Conservation (phyloP, 2,888 invertebrate genomes). For the Spisula subtruncata region DNA sequence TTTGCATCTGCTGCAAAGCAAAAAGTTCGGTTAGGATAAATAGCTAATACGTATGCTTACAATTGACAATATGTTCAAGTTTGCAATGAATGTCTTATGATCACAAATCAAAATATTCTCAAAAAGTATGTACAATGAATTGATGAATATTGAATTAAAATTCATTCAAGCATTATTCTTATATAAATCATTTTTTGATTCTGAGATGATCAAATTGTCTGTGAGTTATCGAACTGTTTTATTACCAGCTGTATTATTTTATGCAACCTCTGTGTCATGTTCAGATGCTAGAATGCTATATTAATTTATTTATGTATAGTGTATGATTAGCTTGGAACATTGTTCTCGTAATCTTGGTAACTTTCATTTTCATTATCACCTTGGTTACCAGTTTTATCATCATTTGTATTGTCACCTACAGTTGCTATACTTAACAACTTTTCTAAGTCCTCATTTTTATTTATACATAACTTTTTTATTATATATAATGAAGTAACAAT, state of each 20-base stretch:
- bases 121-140: too few species aligned
- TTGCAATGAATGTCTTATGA: slow-evolving; percentile 15
- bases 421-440: too few species aligned
- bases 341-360: background rate
- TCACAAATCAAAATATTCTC: slow-evolving; percentile 3
- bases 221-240: too few species aligned
- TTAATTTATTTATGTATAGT: background rate
- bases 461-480: too few species aligned
- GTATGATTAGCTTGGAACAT: background rate
- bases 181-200: background rate
- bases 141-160: too few species aligned
- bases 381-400: too few species aligned
- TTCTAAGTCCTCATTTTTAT: too few species aligned
- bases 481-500: too few species aligned
- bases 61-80: slow-evolving; percentile 2
- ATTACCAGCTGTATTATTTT: too few species aligned
- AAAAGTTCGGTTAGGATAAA: too few species aligned
- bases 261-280: background rate
- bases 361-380: too few species aligned
- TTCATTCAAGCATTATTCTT: background rate
- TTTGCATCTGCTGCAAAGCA: too few species aligned
- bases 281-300: background rate
- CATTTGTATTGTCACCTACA: background rate
- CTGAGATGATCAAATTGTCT: background rate
- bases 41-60: slow-evolving; percentile 10